These are phyloP conservation scores for Lottia gigantea DNA, from an alignment of 2,888 invertebrate genomes.

Conservation along the genomic window DNA sequence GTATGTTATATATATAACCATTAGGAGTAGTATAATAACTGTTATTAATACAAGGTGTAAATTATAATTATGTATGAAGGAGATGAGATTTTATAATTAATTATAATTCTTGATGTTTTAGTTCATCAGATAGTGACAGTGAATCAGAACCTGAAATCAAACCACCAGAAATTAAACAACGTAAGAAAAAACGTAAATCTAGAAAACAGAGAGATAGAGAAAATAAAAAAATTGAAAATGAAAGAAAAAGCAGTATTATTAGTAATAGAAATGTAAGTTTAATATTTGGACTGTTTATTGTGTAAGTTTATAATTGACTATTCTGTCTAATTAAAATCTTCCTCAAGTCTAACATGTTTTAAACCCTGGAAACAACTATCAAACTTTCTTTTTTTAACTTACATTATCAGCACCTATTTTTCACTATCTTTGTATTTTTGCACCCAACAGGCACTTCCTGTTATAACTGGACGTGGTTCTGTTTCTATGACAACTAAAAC, in stretches of 20 bases:
- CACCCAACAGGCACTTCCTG: not conserved
- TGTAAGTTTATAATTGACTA: too few relatives aligned
- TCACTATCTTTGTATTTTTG: too few relatives aligned
- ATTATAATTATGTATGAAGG: too few relatives aligned
- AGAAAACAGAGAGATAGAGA: slow-evolving; percentile 56
- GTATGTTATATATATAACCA: too few relatives aligned
- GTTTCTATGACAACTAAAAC: slow-evolving; percentile 5
- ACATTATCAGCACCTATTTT: too few relatives aligned
- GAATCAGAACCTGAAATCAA: slow-evolving; percentile 66
- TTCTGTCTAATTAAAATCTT: too few relatives aligned
- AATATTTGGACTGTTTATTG: too few relatives aligned
- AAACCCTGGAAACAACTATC: too few relatives aligned
- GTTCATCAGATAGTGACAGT: slow-evolving; percentile 67
- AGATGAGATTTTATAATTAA: not conserved
- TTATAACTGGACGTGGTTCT: not conserved
- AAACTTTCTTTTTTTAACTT: too few relatives aligned
- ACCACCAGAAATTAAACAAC: slow-evolving; percentile 40
- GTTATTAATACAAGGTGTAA: too few relatives aligned
- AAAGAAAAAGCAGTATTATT: not conserved
- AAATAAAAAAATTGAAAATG: not conserved
- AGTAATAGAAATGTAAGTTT: not conserved
- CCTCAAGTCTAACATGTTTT: too few relatives aligned
- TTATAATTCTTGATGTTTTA: slow-evolving; percentile 29
- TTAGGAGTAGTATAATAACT: too few relatives aligned
- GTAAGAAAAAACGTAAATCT: slow-evolving; percentile 56